These are phyloP conservation scores for Tricholauxania praeusta DNA, from an alignment of 2,888 invertebrate genomes.

Conservation along the genomic window DNA sequence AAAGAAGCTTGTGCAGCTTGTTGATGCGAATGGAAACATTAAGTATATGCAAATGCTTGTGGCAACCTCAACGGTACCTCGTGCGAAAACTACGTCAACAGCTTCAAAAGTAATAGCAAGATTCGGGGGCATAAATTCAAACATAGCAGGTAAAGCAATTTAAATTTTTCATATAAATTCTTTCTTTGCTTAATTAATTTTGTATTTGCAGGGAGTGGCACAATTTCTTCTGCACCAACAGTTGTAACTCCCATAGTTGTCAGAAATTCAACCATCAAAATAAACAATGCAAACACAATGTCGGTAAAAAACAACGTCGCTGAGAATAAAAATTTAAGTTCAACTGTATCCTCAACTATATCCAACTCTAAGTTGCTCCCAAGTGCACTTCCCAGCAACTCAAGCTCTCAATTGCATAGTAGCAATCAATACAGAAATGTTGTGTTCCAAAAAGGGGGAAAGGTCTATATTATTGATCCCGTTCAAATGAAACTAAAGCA, in stretches of 20 bases:
- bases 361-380: not conserved
- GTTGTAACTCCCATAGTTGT: too few relatives aligned
- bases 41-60: conserved; percentile 56
- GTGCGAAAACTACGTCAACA: not conserved
- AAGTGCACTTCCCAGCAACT: not conserved
- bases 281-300: too few relatives aligned
- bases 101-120: not conserved
- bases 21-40: conserved; percentile 55
- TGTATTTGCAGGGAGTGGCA: conserved; percentile 2
- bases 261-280: too few relatives aligned
- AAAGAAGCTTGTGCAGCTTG: conserved; percentile 55
- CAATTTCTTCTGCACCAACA: conserved; percentile 16
- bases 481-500: conserved; percentile 63
- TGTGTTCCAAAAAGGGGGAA: conserved; percentile 64
- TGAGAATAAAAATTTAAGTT: too few relatives aligned
- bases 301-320: too few relatives aligned
- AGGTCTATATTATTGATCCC: conserved; percentile 65
- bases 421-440: conserved; percentile 50
- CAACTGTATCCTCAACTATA: too few relatives aligned
- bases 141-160: not conserved
- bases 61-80: conserved; percentile 40
- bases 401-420: not conserved
- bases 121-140: not conserved
- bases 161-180: too few relatives aligned
- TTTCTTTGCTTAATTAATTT: too few relatives aligned